phyloP scores from a whole-genome alignment of 35 echinoderm and acorn worm species.

The Heliocidaris erythrogramma region DNA sequence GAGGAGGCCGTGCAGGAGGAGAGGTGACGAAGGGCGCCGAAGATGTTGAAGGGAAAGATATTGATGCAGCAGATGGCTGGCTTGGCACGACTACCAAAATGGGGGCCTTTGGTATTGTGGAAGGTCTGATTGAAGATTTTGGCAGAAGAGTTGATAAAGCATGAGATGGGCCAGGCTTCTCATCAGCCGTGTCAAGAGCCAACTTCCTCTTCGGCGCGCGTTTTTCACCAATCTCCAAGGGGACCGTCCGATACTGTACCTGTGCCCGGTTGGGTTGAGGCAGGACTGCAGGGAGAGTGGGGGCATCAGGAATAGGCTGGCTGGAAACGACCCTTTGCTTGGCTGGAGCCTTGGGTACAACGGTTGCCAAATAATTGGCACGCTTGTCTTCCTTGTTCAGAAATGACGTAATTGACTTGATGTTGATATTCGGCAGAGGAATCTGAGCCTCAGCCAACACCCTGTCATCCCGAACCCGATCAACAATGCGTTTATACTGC shows the following conservation, averaged over 20 bases:
- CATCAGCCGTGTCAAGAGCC: constrained; percentile 40
- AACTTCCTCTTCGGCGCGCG: constrained; percentile 50
- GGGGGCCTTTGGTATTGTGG: constrained; percentile 38
- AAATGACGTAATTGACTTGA: constrained; percentile 54
- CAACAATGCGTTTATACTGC: constrained; percentile 55
- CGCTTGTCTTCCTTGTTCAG: constrained; percentile 47
- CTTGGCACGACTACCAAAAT: constrained; percentile 62
- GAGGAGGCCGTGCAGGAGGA: constrained; percentile 50
- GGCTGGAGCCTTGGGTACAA: constrained; percentile 40
- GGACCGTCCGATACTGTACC: constrained; percentile 42
- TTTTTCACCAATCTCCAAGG: constrained; percentile 34
- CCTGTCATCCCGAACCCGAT: constrained; percentile 59
- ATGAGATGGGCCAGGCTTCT: background rate
- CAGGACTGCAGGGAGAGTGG: constrained; percentile 49
- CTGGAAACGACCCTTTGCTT: constrained; percentile 44
- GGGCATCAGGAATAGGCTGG: constrained; percentile 45
- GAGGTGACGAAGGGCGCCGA: constrained; percentile 43
- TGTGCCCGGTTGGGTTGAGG: constrained; percentile 9
- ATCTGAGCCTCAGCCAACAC: constrained; percentile 1
- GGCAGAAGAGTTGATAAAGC: background rate
- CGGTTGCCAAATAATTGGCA: constrained; percentile 51
- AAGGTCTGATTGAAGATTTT: background rate
- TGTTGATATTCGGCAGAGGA: constrained; percentile 57
- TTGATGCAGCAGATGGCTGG: constrained; percentile 54
- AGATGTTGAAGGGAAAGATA: constrained; percentile 3